Base-by-base conservation (phyloP, 2,888 invertebrate species). In the Syrista parreyssii region DNA sequence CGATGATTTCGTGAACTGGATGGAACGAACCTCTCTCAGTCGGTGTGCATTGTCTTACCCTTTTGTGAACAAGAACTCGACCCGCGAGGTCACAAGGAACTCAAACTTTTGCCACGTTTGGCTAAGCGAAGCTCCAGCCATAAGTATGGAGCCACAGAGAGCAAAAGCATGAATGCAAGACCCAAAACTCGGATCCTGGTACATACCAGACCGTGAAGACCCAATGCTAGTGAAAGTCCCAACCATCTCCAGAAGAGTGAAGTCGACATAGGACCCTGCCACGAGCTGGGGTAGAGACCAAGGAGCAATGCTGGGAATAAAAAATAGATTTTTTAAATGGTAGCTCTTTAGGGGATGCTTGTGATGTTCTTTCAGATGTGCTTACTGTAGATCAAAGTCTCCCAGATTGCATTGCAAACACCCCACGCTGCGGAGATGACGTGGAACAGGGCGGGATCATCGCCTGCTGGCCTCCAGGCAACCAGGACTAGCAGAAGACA, bases 391-490 rank as follows among this genome's bases (percentile, higher is more conserved):
- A 93, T 89, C 33, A 94, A 89, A 4, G 96, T 96, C 88, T 97
- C 96, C 97, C 97, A 97, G 83, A 97, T 95, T 32, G 96, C 96
- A 77, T 96, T 96, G 91, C 97, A 97, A 3, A 97, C 96, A 30
- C 96, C 97, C 97, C 97, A 97, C 0, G 96, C 96, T 0, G 97
- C 96, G 3, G 96, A 96, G 75, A 97, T 96, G 33, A 97, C 96
- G 83, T 96, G 96, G 79, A 97, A 96, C 76, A 97, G 92, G 1
- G 96, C 97, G 30, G 96, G 94, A 86, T 97, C 97, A 76, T 96
- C 96, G 79, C 94, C 94, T 0, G 96, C 95, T 0, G 97, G 97
- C 81, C 96, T 94, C 97, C 97, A 97, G 40, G 96, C 92, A 80
- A 96, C 93, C 83, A 96, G 91, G 1, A 96, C 96, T 86, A 97